phyloP scores from a whole-genome alignment of 2,113 vertebrate species.

The Capra hircus region DNA sequence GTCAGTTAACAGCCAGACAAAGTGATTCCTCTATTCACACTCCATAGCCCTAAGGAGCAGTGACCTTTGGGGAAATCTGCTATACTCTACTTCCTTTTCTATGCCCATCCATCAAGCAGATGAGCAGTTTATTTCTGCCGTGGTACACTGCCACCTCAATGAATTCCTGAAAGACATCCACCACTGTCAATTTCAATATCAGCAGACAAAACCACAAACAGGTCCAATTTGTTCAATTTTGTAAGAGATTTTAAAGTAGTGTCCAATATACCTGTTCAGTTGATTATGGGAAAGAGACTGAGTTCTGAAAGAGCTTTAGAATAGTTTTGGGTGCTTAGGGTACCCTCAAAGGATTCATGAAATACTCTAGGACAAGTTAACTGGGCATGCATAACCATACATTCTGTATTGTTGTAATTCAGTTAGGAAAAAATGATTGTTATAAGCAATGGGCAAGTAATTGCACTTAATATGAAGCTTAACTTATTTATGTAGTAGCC shows the following conservation, averaged over 20 bases:
- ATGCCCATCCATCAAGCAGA: conserved; percentile 55
- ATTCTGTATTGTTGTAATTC: background rate
- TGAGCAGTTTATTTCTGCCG: conserved; percentile 51
- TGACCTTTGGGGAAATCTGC: conserved; percentile 54
- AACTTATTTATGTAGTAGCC: background rate
- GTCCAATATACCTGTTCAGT: background rate
- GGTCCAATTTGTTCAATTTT: conserved; percentile 17
- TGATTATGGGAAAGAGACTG: background rate
- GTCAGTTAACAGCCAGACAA: conserved; percentile 8
- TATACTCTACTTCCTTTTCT: conserved; percentile 28
- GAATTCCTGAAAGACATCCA: conserved; percentile 24
- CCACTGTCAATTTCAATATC: conserved; percentile 3
- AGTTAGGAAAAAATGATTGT: background rate
- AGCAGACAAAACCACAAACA: conserved; percentile 36
- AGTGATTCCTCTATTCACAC: conserved; percentile 19
- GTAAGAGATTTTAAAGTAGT: conserved; percentile 1
- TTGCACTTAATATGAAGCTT: background rate
- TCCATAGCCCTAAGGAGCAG: background rate
- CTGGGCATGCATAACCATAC: background rate
- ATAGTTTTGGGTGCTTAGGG: background rate
- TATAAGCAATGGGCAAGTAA: background rate
- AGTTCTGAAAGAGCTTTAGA: background rate
- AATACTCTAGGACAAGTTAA: background rate
- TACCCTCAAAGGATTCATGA: background rate
- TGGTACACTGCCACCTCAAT: conserved; percentile 2